Conservation (phyloP, 2,797 vertebrate genomes). For the Taenioides sp. region DNA sequence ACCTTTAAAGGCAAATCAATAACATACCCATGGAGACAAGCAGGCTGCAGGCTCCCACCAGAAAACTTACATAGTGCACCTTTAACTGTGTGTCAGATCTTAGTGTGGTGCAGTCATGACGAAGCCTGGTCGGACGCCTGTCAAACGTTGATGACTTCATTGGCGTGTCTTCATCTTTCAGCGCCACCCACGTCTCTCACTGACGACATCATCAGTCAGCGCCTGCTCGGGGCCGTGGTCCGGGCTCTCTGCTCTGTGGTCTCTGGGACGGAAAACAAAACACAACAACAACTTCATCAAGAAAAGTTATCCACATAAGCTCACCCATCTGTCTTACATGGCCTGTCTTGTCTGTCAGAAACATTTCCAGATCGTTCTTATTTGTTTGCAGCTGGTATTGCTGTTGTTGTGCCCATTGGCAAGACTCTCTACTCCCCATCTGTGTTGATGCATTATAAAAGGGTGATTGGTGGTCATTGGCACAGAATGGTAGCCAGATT, state of each 20-base stretch:
- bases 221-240: constrained; percentile 36
- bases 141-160: constrained; percentile 25
- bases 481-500: too few species aligned
- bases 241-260: constrained; percentile 47
- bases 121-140: not conserved
- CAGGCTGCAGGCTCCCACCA: too few species aligned
- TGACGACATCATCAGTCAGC: constrained; percentile 46
- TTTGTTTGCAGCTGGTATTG: not conserved
- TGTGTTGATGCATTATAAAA: too few species aligned
- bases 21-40: too few species aligned
- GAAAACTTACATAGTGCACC: too few species aligned
- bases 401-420: too few species aligned
- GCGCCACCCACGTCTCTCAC: constrained; percentile 7
- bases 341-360: constrained; percentile 4
- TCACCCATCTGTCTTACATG: constrained; percentile 16
- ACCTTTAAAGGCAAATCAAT: too few species aligned
- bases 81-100: too few species aligned
- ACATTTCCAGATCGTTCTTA: not conserved
- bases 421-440: too few species aligned
- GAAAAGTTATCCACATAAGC: constrained; percentile 20
- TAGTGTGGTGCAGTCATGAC: constrained; percentile 2
- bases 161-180: constrained; percentile 37
- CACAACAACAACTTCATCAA: constrained; percentile 37
- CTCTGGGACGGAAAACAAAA: constrained; percentile 25
- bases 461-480: too few species aligned